Evolutionary conservation across 2,797 vertebrate species (phyloP), one percentile per base, ranked within the genome.

Genomic region (Anas capensis): DNA sequence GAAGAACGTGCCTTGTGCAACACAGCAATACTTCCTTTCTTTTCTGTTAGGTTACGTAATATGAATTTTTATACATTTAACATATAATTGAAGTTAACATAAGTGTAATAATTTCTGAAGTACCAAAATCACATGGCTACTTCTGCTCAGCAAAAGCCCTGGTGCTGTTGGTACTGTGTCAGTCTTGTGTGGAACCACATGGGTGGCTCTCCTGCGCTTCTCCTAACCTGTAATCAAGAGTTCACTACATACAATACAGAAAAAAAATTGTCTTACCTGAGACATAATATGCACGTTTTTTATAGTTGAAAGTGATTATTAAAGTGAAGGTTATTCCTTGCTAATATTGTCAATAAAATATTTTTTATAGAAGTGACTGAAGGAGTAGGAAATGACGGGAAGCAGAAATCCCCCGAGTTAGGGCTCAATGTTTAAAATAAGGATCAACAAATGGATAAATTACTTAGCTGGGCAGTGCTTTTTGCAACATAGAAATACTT

Each of bases 361-460:
- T n/a, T 80, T 23, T 69, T 71, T 58, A 87, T 49, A 46, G 38
- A 82, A 51, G 24, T 75, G n/a, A 33, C n/a, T 78, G 69, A 80
- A 89, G 21, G 42, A 86, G 27, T 21, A 44, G 51, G 40, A 84
- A 84, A 53, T 80, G 40, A 77, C 27, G 71, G 68, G 29, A 57
- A 82, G 21, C 29, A 46, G 38, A 42, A 54, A 89, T 38, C 68
- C 82, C 49, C 21, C 13, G n/a, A 40, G 21, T 72, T 92, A 68
- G 14, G 51, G 33, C 53, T 88, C 40, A 75, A 8, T 40, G 16
- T 23, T 57, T 83, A 90, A 89, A 86, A 64, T 33, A 38, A 81
- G 24, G 76, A 61, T 86, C 82, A 90, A 90, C 76, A 78, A 57
- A 71, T 53, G 36, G 40, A 88, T 71, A 86, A 81, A 78, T 75